Base-by-base conservation (phyloP, 2,888 invertebrate genomes). In the Dicranocentrus wangi region DNA sequence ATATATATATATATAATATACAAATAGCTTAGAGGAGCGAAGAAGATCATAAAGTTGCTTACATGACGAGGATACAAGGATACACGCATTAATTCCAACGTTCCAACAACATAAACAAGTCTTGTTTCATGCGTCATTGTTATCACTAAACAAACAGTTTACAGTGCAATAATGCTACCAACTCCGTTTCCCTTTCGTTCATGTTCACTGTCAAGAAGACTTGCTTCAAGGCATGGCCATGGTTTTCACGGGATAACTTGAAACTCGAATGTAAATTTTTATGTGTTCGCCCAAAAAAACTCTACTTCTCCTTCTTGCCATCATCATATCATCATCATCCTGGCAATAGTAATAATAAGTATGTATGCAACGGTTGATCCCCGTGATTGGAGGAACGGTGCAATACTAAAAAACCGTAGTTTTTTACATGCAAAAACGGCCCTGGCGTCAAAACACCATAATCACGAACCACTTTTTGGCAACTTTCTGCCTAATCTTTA, bases 151-250 rank as follows among this genome's bases (percentile, higher is more conserved):
- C 78, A 78, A 71, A 78, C 66, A 71, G 78, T 78, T 78, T 71
- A 78, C 78, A 78, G 71, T 78, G 73, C 66, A 72, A 80, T 72
- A 73, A 73, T 61, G 80, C 80, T 73, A 80, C 80, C 80, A 73
- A 47, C 66, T 32, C 10, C n/a, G 7, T 47, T 55, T 55, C 23
- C 55, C 39, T 55, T 32, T 58, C 42, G 15, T 69, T 69, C 61
- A 28, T 39, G 28, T 19, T 68, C 28, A n/a, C n/a, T 2, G n/a
- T 19, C 28, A 28, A 60, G 32, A 28, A n/a, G n/a, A n/a, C n/a
- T n/a, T n/a, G n/a, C n/a, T n/a, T n/a, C n/a, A n/a, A n/a, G n/a
- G n/a, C n/a, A n/a, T n/a, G n/a, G n/a, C n/a, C 32, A 17, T 7
- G 28, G 3, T 60, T 60, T 60, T 60, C 10, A 28, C 25, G 55